Evolutionary conservation across 2,888 invertebrate genomes (phyloP).

Genomic region (Trachelus tabidus): DNA sequence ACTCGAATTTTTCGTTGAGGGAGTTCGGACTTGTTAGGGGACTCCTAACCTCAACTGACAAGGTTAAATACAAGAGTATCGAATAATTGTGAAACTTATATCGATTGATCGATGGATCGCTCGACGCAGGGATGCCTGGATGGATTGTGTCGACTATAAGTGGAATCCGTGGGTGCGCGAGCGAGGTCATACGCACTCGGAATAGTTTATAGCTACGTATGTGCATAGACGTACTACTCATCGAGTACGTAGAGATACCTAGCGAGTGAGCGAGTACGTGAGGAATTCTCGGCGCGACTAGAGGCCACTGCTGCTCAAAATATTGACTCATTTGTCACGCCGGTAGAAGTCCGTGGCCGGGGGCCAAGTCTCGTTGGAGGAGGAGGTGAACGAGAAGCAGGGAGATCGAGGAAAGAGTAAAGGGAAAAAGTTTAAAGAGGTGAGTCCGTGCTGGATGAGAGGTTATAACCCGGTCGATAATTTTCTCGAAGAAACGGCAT

Average conservation of each 20-base stretch:
- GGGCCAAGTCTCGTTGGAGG: neutral
- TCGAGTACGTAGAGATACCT: neutral
- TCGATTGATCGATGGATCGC: neutral
- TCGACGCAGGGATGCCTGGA: neutral
- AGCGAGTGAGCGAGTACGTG: slow-evolving; percentile 1
- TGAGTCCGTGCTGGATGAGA: neutral
- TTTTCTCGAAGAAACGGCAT: neutral
- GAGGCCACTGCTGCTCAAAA: slow-evolving; percentile 11
- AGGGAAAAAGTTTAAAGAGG: neutral
- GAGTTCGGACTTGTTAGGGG: neutral
- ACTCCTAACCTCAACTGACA: neutral
- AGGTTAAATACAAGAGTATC: neutral
- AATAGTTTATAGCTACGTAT: slow-evolving; percentile 29
- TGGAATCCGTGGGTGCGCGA: slow-evolving; percentile 35
- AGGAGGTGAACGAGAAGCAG: no score
- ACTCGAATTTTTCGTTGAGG: slow-evolving; percentile 18
- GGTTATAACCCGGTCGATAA: neutral
- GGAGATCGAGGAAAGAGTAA: neutral
- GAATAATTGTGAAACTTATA: neutral
- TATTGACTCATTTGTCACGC: slow-evolving; percentile 22
- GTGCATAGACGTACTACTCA: neutral
- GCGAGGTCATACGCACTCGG: slow-evolving; percentile 40
- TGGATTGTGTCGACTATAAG: slow-evolving; percentile 18
- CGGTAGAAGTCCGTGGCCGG: neutral
- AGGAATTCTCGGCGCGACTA: slow-evolving; percentile 14